phyloP scores from a whole-genome alignment of 2,113 vertebrate genomes.

The Mellivora capensis region DNA sequence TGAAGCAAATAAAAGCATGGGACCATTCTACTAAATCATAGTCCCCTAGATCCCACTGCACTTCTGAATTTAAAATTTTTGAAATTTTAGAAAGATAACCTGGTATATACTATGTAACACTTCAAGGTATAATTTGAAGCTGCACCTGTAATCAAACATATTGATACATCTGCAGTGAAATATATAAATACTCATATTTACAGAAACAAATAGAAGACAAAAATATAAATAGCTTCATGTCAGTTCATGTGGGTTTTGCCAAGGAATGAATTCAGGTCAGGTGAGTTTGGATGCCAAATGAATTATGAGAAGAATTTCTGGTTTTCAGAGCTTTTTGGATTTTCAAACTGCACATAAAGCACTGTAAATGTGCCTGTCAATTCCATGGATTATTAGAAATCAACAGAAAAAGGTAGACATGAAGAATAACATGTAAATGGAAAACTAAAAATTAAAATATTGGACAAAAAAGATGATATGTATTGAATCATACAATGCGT shows the following conservation, averaged over 20 bases:
- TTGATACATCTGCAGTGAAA: background rate
- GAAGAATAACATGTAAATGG: background rate
- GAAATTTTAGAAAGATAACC: constrained; percentile 17
- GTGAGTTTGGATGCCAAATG: constrained; percentile 19
- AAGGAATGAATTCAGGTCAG: constrained; percentile 27
- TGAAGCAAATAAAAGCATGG: background rate
- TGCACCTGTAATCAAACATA: background rate
- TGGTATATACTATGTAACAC: background rate
- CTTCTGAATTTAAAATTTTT: background rate
- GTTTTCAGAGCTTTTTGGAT: background rate
- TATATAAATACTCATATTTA: background rate
- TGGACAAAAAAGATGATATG: background rate
- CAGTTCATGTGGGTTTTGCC: constrained; percentile 32
- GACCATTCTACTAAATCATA: background rate
- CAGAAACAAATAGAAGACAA: background rate
- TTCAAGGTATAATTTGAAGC: background rate
- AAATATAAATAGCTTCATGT: background rate
- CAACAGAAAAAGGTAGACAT: constrained; percentile 24
- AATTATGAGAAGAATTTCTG: background rate
- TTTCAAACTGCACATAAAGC: background rate
- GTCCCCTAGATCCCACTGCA: background rate
- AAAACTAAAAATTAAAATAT: background rate
- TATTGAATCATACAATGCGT: background rate
- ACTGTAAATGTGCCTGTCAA: background rate
- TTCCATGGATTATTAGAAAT: background rate